A percentile compares a stretch with the other conserved stretches of the same genome.
These are phyloP conservation scores for Dolichallabes microphthalmus DNA, from an alignment of 2,113 vertebrate species.

Conservation along the genomic window DNA sequence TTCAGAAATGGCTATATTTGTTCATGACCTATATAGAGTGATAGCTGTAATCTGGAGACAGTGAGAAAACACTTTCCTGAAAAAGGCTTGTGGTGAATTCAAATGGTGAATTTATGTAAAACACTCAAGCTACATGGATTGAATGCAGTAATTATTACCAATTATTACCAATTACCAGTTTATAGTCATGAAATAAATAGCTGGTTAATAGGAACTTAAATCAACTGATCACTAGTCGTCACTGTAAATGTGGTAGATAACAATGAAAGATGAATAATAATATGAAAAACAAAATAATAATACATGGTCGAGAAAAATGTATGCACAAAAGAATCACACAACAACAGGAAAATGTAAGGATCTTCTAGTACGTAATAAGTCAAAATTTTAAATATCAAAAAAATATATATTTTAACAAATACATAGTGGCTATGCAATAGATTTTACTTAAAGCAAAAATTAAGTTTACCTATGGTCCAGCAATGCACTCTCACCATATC, in stretches of 20 bases:
- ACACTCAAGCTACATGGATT: conserved; percentile 33
- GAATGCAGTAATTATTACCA: background rate
- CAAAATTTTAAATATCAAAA: too few species aligned
- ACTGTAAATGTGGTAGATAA: background rate
- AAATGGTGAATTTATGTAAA: too few species aligned
- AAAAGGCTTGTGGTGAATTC: conserved; percentile 30
- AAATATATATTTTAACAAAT: background rate
- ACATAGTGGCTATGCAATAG: background rate
- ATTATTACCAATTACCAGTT: conserved; percentile 5
- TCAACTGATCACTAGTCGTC: background rate
- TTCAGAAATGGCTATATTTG: conserved; percentile 36
- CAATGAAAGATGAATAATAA: background rate
- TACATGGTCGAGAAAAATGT: background rate
- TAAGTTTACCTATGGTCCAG: conserved; percentile 66
- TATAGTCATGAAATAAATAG: conserved; percentile 19
- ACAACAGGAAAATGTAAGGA: background rate
- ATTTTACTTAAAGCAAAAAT: background rate
- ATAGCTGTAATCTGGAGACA: background rate
- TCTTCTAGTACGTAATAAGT: background rate
- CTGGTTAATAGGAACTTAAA: background rate
- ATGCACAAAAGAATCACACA: background rate
- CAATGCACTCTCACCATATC: conserved; percentile 59
- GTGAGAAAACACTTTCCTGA: background rate
- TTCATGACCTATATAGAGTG: conserved; percentile 24
- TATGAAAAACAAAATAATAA: too few species aligned